Evolutionary conservation across 2,888 invertebrate genomes (phyloP).

Genomic region (Andrena haemorrhoa): DNA sequence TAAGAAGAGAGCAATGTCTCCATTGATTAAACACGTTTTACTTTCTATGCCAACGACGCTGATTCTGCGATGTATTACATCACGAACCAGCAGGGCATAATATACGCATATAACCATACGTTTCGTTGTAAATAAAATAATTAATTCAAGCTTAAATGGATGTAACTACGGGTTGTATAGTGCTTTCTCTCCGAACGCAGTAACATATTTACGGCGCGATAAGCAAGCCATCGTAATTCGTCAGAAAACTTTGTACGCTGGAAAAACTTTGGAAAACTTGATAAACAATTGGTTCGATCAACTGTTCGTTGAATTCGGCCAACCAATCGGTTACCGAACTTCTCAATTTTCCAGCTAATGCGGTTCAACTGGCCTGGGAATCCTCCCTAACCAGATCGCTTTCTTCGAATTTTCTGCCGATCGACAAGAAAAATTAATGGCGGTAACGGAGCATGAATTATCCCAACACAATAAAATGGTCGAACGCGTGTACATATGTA

Average conservation of each 20-base stretch:
- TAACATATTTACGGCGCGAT: slow-evolving; percentile 40
- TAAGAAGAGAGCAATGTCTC: slow-evolving; percentile 46
- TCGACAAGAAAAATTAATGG: slow-evolving; percentile 18
- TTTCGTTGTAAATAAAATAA: slow-evolving; percentile 30
- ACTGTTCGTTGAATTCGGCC: slow-evolving; percentile 43
- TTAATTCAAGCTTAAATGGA: slow-evolving; percentile 29
- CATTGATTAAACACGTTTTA: slow-evolving; percentile 69
- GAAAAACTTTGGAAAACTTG: slow-evolving; percentile 54
- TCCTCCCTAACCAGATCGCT: slow-evolving; percentile 34
- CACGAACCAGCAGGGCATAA: slow-evolving; percentile 34
- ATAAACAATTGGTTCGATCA: slow-evolving; percentile 50
- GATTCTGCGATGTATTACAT: slow-evolving; percentile 51
- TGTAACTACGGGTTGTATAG: slow-evolving; percentile 22
- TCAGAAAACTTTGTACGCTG: slow-evolving; percentile 26
- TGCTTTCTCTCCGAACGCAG: slow-evolving; percentile 33
- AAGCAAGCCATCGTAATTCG: slow-evolving; percentile 37
- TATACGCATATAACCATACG: slow-evolving; percentile 22
- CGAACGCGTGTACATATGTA: neutral
- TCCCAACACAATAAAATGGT: slow-evolving; percentile 5
- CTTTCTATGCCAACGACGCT: slow-evolving; percentile 63
- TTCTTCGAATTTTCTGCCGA: slow-evolving; percentile 51
- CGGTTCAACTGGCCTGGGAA: slow-evolving; percentile 33
- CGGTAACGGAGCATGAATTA: neutral
- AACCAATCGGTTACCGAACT: slow-evolving; percentile 35
- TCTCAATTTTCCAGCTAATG: slow-evolving; percentile 31